Evolutionary conservation across 2,888 invertebrate genomes (phyloP).

Genomic region (Amiota mariae): DNA sequence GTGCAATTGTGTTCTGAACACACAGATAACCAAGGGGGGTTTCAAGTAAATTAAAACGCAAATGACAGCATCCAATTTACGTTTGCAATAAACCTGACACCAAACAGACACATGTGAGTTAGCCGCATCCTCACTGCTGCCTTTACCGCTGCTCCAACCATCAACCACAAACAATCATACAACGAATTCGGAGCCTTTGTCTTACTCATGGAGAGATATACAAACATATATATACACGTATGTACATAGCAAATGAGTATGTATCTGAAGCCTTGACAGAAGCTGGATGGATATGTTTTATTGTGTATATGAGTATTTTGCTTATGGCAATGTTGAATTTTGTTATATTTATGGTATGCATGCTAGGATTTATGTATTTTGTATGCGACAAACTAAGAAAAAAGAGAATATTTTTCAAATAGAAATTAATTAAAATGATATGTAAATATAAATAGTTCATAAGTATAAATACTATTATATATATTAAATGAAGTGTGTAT

Average conservation of each 20-base stretch:
- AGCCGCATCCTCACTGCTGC: slow-evolving; percentile 35
- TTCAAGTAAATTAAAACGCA: slow-evolving; percentile 62
- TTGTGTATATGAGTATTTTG: neutral
- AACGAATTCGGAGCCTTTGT: too few relatives aligned
- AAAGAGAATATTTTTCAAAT: neutral
- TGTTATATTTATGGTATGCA: too few relatives aligned
- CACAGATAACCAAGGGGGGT: neutral
- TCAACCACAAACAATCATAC: too few relatives aligned
- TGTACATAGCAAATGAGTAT: neutral
- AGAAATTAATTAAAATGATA: neutral
- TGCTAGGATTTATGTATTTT: too few relatives aligned
- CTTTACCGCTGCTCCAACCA: too few relatives aligned
- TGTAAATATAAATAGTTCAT: too few relatives aligned
- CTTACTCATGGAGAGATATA: too few relatives aligned
- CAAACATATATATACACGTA: neutral
- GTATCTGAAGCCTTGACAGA: neutral
- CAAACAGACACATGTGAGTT: slow-evolving; percentile 69
- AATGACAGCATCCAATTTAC: slow-evolving; percentile 69
- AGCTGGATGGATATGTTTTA: too few relatives aligned
- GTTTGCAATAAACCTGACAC: slow-evolving; percentile 70
- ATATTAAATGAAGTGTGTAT: too few relatives aligned
- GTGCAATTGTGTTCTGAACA: too few relatives aligned
- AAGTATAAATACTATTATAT: too few relatives aligned
- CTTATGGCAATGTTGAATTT: too few relatives aligned
- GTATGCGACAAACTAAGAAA: neutral